These are phyloP conservation scores for Drosophila subquinaria DNA, from an alignment of 2,888 invertebrate species.

Conservation along the genomic window DNA sequence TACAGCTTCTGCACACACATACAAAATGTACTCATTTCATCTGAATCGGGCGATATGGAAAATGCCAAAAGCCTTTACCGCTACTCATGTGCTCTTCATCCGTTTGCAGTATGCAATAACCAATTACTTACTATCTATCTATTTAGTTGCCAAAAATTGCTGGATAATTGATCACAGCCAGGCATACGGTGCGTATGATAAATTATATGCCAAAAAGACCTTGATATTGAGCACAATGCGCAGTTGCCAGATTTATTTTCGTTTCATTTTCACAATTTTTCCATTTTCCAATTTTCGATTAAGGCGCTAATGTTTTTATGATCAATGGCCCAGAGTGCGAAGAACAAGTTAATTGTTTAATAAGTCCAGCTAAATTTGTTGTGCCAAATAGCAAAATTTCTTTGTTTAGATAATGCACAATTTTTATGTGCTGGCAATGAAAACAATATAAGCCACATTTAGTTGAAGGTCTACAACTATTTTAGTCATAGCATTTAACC, in stretches of 20 bases:
- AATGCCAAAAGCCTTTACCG: conserved; percentile 19
- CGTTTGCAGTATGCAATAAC: conserved; percentile 23
- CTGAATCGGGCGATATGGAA: conserved; percentile 32
- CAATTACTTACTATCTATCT: conserved; percentile 1
- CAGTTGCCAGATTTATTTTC: conserved; percentile 13
- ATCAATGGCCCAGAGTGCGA: conserved; percentile 70
- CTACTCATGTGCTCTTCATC: conserved; percentile 28
- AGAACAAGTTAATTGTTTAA: conserved; percentile 66
- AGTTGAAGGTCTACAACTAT: not conserved
- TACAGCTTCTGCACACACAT: conserved; percentile 51
- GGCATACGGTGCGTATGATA: conserved; percentile 53
- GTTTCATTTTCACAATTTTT: conserved; percentile 15
- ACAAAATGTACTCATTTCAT: conserved; percentile 6
- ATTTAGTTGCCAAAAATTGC: conserved; percentile 16
- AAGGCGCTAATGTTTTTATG: conserved; percentile 69
- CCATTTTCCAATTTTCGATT: conserved; percentile 52
- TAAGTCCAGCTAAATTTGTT: conserved; percentile 44
- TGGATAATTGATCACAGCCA: conserved; percentile 25
- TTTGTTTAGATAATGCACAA: conserved; percentile 24
- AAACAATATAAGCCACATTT: conserved; percentile 17
- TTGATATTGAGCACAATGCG: conserved; percentile 39
- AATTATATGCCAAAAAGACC: conserved; percentile 34
- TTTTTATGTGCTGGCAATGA: conserved; percentile 25
- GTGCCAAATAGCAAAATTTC: conserved; percentile 13
- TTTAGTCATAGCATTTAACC: not conserved